Evolutionary conservation across 2,797 vertebrate species (phyloP), one percentile per base, ranked within the genome.

Genomic region (Brachyalestes nurse): DNA sequence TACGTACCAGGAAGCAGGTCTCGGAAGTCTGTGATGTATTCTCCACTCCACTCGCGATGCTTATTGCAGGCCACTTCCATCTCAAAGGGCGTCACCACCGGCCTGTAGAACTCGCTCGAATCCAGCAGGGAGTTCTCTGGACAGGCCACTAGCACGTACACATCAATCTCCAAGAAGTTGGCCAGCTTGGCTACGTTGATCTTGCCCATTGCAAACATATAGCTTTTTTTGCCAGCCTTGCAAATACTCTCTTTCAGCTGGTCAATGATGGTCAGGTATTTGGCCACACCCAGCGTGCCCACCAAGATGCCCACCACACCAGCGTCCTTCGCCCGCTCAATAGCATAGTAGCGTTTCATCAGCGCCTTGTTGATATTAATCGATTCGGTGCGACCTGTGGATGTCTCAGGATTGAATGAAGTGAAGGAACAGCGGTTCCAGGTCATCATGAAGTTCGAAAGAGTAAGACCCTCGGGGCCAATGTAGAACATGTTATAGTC

Each of bases 1-100:
- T 6, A 14, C 19, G 84, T 86, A 99, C 98, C 98, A 89, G 97
- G 97, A 72, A 99, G 90, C 12, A 99, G 91, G 75, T 96, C 95
- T 75, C 92, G 89, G 58, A 97, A 99, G 87, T 99, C 96, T 0
- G 95, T 97, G 86, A 97, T 80, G n/a, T 98, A 96, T 57, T 94
- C 93, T 80, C 96, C 95, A 0, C 93, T 95, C 95, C 97, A 97
- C 66, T 95, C 92, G 45, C 97, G 93, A 40, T 95, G 94, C 0
- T 91, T 96, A 90, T 99, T 99, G 90, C 98, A 99, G 79, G 98
- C 98, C 80, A 97, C 87, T 85, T 99, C 98, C 94, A 99, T 94
- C 91, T 99, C 98, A 69, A 96, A 98, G 0, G 97, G 97, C 0
- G 97, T 96, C 70, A 99, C 92, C 0, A 98, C 83, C 0, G 97